Base-by-base conservation (phyloP, 1,140 invertebrate species). In the Sipha flava region DNA sequence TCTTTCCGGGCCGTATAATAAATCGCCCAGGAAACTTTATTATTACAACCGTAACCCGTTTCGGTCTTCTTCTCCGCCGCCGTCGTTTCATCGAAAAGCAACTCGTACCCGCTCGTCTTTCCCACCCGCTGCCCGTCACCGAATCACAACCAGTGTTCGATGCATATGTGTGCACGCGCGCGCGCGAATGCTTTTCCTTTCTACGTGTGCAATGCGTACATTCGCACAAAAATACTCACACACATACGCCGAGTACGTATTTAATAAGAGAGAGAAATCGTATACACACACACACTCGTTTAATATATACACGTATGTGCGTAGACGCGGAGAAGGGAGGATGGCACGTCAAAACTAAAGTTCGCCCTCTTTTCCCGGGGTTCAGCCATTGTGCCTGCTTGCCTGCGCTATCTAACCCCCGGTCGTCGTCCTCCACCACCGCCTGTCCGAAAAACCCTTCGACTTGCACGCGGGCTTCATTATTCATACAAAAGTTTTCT, bases 401-500 rank as follows among this genome's bases (percentile, higher is more conserved):
- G 70, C n/a, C 26, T 23, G 21, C n/a, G 72, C 72, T 70, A 70
- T 68, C 64, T 68, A 68, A 68, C 37, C 40, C 23, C 31, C 37
- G n/a, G 21, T 23, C 40, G 21, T 16, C 26, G 9, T 16, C 40
- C 3, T 57, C 72, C 49, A 9, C 49, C 72, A 7, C 34, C 34
- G 52, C 73, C 49, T 29, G 49, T 37, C 49, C 73, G 31, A 77
- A 77, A 77, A 77, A 77, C 73, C 73, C 52, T 77, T 59, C 73
- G 73, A 54, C 72, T 54, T 54, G 49, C 72, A 54, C 54, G 52
- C 73, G 34, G 73, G 73, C 73, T 77, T 77, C 73, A 77, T 77
- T 77, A 77, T 77, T 77, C 73, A 77, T 77, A 77, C 73, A 77
- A 77, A 77, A 77, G 73, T 77, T 77, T 77, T 77, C 73, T 77